A percentile compares a stretch with the other conserved stretches of the same genome.
These are phyloP conservation scores for Tolmerus cingulatus DNA, from an alignment of 2,888 invertebrate species.

Conservation along the genomic window DNA sequence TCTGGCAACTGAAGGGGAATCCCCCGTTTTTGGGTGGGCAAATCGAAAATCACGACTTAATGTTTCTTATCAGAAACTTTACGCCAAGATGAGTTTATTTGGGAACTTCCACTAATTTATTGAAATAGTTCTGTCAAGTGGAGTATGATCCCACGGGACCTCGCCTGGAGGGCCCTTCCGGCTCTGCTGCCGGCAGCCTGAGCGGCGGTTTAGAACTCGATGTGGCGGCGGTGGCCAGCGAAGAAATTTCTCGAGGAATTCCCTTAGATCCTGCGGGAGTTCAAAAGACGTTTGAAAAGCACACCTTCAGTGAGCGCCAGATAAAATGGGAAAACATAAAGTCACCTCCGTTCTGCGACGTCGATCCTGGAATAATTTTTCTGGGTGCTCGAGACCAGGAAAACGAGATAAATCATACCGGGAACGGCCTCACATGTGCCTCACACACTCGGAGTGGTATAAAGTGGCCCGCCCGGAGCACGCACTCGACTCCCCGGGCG, in stretches of 20 bases:
- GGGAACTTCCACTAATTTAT: slow-evolving; percentile 40
- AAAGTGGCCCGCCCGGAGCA: not conserved
- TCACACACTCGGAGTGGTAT: not conserved
- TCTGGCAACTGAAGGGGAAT: not conserved
- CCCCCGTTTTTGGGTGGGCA: not conserved
- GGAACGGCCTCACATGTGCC: not conserved
- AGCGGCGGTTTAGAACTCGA: not conserved
- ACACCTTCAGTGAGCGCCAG: not conserved
- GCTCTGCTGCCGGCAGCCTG: not conserved
- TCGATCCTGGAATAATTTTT: not conserved
- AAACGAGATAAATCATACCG: not conserved
- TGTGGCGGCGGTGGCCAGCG: not conserved
- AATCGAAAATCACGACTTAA: slow-evolving; percentile 35
- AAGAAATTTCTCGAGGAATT: not conserved
- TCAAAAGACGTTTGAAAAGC: not conserved
- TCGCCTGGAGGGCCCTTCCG: not conserved
- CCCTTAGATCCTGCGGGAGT: not conserved
- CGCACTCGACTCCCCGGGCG: not conserved
- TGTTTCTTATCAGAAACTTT: slow-evolving; percentile 46
- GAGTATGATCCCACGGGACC: slow-evolving; percentile 7
- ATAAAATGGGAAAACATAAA: not conserved
- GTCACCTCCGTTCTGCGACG: not conserved
- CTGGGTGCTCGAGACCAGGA: not conserved
- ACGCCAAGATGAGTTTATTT: slow-evolving; percentile 44
- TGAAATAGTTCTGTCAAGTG: slow-evolving; percentile 34